Conservation (phyloP, 2,797 vertebrate genomes). For the Sebastes oblongus region DNA sequence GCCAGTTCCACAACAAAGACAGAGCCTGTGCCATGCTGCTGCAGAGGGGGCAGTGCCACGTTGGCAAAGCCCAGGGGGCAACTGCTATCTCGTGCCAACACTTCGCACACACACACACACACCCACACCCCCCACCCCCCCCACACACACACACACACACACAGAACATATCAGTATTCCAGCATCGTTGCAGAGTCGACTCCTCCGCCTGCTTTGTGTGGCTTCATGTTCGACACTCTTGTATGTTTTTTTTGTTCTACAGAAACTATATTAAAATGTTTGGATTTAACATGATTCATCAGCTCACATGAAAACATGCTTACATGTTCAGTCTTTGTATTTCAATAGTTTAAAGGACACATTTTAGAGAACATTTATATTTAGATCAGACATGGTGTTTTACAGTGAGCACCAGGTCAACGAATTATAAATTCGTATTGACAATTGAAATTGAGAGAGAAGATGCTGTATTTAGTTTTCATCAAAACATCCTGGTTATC, state of each 20-base stretch:
- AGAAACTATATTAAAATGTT: slow-evolving; percentile 15
- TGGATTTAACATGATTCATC: background rate
- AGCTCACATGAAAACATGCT: background rate
- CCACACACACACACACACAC: slow-evolving; percentile 43
- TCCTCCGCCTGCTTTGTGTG: slow-evolving; percentile 63
- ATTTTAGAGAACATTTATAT: background rate
- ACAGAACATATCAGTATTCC: slow-evolving; percentile 69
- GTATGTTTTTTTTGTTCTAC: slow-evolving; percentile 9
- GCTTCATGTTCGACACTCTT: slow-evolving; percentile 38
- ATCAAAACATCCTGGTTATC: background rate
- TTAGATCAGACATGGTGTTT: background rate
- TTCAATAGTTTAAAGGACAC: background rate
- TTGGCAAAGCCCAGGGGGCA: slow-evolving; percentile 81
- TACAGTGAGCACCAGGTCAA: background rate
- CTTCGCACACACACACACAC: slow-evolving; percentile 45
- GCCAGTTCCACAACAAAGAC: slow-evolving; percentile 76
- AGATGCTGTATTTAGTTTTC: background rate
- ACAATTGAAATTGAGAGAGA: background rate
- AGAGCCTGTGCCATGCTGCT: slow-evolving; percentile 75
- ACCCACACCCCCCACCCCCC: slow-evolving; percentile 18
- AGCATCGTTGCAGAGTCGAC: slow-evolving; percentile 54
- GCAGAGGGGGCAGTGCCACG: slow-evolving; percentile 77
- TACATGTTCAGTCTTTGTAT: background rate
- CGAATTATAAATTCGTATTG: background rate
- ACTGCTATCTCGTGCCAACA: slow-evolving; percentile 78